These are phyloP conservation scores for Netelia virgata DNA, from an alignment of 2,888 invertebrate species.

Conservation along the genomic window DNA sequence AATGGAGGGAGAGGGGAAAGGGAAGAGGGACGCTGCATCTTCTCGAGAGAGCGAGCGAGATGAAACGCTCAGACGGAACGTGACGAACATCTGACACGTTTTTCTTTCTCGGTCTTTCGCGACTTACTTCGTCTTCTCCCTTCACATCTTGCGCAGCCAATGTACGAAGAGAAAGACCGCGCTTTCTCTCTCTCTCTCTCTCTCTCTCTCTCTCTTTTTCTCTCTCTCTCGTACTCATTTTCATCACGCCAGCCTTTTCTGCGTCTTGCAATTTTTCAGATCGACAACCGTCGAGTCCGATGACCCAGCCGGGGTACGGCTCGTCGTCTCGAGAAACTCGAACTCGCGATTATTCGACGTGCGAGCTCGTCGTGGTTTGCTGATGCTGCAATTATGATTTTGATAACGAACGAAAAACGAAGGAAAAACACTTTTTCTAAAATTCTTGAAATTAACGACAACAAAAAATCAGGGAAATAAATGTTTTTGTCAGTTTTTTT, in stretches of 20 bases:
- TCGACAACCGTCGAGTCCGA: conserved; percentile 20
- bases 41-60: conserved; percentile 1
- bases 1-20: neutral
- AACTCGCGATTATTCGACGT: conserved; percentile 2
- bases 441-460: too few species aligned
- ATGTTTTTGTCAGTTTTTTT: neutral
- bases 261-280: conserved; percentile 6
- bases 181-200: too few species aligned
- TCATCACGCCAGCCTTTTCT: conserved; percentile 10
- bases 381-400: neutral
- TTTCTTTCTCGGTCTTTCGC: conserved; percentile 28
- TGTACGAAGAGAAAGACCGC: conserved; percentile 10
- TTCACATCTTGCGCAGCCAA: conserved; percentile 1
- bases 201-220: too few species aligned
- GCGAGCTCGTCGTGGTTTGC: neutral
- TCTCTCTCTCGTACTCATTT: conserved; percentile 15
- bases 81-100: conserved; percentile 64
- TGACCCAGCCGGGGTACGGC: neutral
- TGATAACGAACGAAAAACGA: neutral
- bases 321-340: neutral
- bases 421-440: too few species aligned
- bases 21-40: neutral
- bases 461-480: too few species aligned
- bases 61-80: conserved; percentile 31
- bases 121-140: neutral